These are phyloP conservation scores for Pyrrhopygopsis socrates DNA, from an alignment of 2,888 invertebrate species.

Conservation along the genomic window DNA sequence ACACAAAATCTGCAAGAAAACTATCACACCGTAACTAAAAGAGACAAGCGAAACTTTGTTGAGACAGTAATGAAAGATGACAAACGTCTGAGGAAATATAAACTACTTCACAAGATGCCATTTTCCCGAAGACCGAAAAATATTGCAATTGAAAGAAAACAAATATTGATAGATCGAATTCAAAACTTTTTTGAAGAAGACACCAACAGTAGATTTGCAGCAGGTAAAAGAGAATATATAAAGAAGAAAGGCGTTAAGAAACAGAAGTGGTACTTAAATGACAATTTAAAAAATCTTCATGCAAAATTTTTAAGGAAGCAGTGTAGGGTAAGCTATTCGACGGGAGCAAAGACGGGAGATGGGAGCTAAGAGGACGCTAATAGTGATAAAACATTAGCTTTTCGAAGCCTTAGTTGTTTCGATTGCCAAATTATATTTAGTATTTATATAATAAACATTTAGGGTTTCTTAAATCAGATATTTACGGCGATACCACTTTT, in stretches of 20 bases:
- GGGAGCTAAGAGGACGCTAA: background rate
- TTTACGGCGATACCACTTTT: background rate
- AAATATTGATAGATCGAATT: background rate
- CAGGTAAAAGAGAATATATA: background rate
- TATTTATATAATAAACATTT: background rate
- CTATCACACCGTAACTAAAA: background rate
- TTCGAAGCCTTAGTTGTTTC: background rate
- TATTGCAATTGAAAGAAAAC: background rate
- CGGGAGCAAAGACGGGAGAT: background rate
- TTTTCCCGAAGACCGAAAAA: background rate
- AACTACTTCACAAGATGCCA: background rate
- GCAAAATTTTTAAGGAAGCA: background rate
- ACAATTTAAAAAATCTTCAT: conserved; percentile 9
- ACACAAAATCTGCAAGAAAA: background rate
- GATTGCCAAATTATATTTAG: background rate
- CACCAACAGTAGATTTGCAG: background rate
- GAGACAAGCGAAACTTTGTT: background rate
- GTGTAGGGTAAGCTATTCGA: conserved; percentile 22
- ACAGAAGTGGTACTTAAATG: background rate
- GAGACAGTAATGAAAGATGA: background rate
- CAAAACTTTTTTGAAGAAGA: conserved; percentile 9
- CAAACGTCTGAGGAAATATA: background rate
- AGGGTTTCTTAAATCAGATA: conserved; percentile 6
- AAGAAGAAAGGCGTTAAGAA: background rate
- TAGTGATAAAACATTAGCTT: background rate